These are phyloP conservation scores for Vireo altiloquus DNA, from an alignment of 2,113 vertebrate species.

Conservation along the genomic window DNA sequence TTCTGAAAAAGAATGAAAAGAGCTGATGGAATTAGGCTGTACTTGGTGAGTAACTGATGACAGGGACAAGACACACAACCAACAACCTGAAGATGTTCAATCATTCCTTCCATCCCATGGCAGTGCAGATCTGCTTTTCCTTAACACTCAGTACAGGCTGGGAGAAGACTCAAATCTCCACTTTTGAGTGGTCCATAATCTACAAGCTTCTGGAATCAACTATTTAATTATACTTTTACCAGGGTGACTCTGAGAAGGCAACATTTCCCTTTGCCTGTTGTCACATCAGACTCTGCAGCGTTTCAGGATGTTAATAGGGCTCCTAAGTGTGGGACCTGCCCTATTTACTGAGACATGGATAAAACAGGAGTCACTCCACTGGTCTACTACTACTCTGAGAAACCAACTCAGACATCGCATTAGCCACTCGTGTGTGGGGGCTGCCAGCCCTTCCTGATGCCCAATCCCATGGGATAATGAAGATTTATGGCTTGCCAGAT, in stretches of 20 bases:
- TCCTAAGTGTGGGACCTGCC: neutral
- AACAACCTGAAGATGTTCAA: neutral
- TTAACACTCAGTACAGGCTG: neutral
- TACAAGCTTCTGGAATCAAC: neutral
- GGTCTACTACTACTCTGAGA: neutral
- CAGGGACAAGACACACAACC: neutral
- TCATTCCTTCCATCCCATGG: neutral
- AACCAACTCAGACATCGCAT: accelerated
- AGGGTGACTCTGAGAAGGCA: neutral
- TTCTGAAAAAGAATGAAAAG: neutral
- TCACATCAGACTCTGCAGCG: neutral
- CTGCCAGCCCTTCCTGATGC: neutral
- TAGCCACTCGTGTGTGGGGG: accelerated
- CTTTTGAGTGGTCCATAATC: neutral
- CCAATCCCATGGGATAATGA: neutral
- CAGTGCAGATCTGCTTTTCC: neutral
- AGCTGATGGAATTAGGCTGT: neutral
- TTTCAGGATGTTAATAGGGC: neutral
- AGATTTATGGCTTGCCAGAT: neutral
- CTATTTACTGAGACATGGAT: neutral
- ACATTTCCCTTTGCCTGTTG: neutral
- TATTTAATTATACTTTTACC: neutral
- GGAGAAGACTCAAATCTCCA: neutral
- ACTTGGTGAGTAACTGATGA: neutral
- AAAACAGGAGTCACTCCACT: neutral